Conservation (phyloP, 2,888 invertebrate species). For the Serrognathus titanus region DNA sequence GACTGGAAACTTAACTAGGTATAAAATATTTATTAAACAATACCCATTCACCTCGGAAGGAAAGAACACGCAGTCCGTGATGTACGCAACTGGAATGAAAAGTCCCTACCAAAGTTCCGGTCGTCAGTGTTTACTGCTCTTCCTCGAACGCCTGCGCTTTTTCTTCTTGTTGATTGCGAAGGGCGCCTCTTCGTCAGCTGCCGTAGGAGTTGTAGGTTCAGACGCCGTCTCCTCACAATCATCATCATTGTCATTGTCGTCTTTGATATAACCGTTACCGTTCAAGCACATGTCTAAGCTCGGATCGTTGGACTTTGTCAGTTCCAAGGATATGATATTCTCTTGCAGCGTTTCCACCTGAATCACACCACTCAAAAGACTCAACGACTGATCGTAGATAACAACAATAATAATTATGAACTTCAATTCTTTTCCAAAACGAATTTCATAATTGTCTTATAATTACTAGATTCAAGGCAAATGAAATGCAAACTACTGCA, state of each 20-base stretch:
- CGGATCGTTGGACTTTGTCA: constrained; percentile 54
- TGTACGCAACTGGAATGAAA: constrained; percentile 2
- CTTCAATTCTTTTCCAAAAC: no score
- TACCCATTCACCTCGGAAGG: constrained; percentile 39
- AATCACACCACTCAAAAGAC: constrained; percentile 4
- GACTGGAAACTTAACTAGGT: constrained; percentile 29
- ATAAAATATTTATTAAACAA: constrained; percentile 25
- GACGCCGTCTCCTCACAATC: constrained; percentile 51
- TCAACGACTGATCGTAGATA: no score
- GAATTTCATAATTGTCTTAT: no score
- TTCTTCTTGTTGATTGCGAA: constrained; percentile 49
- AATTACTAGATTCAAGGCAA: no score
- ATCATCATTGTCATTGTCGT: constrained; percentile 40
- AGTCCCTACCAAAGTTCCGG: neutral
- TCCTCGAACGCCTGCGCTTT: constrained; percentile 54
- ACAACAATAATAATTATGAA: no score
- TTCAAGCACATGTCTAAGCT: constrained; percentile 33
- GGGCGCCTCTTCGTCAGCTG: constrained; percentile 51
- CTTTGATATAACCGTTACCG: constrained; percentile 21
- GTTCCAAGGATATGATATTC: constrained; percentile 85
- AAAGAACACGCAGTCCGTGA: neutral
- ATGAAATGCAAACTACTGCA: no score
- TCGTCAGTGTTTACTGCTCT: constrained; percentile 33
- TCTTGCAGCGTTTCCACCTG: constrained; percentile 89
- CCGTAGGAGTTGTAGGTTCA: constrained; percentile 53